Evolutionary conservation across 2,888 invertebrate genomes (phyloP), one percentile per base, ranked within the genome.

Genomic region (Nasonovia ribisnigri): DNA sequence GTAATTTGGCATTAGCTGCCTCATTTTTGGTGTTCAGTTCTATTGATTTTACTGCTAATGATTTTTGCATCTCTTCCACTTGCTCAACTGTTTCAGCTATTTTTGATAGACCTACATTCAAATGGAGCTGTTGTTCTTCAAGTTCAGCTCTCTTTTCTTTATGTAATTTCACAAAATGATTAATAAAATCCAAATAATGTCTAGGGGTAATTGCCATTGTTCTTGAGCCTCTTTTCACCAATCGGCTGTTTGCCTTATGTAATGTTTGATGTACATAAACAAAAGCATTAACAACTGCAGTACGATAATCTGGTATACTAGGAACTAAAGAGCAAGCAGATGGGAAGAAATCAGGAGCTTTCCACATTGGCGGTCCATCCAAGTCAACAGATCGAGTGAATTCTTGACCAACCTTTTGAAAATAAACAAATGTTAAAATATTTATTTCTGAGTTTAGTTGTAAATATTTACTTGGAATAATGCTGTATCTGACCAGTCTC

Each of bases 81-180:
- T 99, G 99, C 95, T 99, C 99, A 29, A 99, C 99, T 16, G 99
- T 99, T 96, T 99, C 99, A 0, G 99, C 98, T 95, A 99, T 99
- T 96, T 99, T 99, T 95, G 98, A 98, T 94, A 99, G 97, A 96
- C 99, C 99, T 88, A 99, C 99, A 96, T 99, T 99, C 95, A 99
- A 96, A 96, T 99, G 99, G 46, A 99, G 96, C 96, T 99, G 99
- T 95, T 99, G 99, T 95, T 99, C 99, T 96, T 99, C 99, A 94
- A 99, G 96, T 96, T 99, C 99, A 6, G 99, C 98, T 84, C 99
- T 97, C 96, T 99, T 99, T 96, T 99, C 99, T 95, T 98, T 98
- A 96, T 99, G 99, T 94, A 99, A 96, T 95, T 99, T 99, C 87
- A 99, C 99, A 96, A 99, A 99, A 96, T 99, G 99, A 96, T 99